Percentiles rank a stretch among this genome's conserved stretches.
Evolutionary conservation across 2,888 invertebrate genomes (phyloP).

Genomic region (Parapristionchus giblindavisi): DNA sequence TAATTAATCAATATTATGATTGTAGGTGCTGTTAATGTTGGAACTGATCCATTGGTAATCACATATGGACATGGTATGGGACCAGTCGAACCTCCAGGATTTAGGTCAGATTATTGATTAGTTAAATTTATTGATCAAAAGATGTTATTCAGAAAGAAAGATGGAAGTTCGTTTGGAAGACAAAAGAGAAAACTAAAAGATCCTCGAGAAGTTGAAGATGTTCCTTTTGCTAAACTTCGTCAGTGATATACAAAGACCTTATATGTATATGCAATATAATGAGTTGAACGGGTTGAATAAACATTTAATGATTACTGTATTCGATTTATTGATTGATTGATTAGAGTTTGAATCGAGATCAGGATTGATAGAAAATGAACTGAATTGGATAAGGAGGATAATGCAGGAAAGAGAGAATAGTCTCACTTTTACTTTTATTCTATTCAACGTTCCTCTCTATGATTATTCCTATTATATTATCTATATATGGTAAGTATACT

Average conservation of each 20-base stretch:
- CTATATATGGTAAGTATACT: neutral
- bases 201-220: conserved; percentile 9
- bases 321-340: no score
- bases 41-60: conserved; percentile 62
- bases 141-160: conserved; percentile 37
- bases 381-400: no score
- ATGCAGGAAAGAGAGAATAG: no score
- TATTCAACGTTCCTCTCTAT: no score
- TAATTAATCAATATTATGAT: neutral
- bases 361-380: no score
- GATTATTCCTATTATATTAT: no score
- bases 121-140: neutral
- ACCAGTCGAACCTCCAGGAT: conserved; percentile 58
- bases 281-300: no score
- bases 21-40: conserved; percentile 59
- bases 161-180: conserved; percentile 1
- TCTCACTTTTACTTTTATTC: conserved; percentile 21
- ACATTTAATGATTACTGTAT: no score
- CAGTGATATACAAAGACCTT: no score
- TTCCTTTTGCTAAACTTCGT: conserved; percentile 12
- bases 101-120: conserved; percentile 24
- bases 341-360: no score
- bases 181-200: conserved; percentile 15
- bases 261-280: no score
- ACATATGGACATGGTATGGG: conserved; percentile 64